Evolutionary conservation across 2,113 vertebrate species (phyloP), one percentile per base, ranked within the genome.

Genomic region (Condylura cristata): DNA sequence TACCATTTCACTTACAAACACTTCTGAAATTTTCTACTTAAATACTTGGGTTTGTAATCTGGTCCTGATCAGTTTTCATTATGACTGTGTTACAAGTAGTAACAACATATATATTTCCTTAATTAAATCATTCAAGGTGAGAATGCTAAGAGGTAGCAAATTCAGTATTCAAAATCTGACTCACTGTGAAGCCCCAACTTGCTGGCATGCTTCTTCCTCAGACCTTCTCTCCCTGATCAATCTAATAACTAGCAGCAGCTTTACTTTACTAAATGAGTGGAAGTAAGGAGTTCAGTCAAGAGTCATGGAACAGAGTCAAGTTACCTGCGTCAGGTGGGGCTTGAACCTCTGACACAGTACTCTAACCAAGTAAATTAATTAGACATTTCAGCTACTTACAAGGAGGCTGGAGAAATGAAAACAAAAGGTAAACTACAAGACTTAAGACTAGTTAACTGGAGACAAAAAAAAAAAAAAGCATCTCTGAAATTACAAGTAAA

Each of bases 331-430:
- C 53, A 46, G 63, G 71, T 85, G 41, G 30, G 41, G 63, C 80
- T 60, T 94, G 76, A 95, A 92, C 58, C 86, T 60, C 86, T 76
- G n/a, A 93, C 30, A 74, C 1, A 66, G 41, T 37, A 85, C 30
- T 53, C 41, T 79, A 89, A 78, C 60, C 88, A 92, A 90, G 46
- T 39, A 71, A 92, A 79, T 90, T 78, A 83, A 81, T 74, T 70
- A 90, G 71, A 63, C 26, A 86, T 70, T 85, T 84, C 92, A 88
- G 51, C 60, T 89, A 90, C 78, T 88, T 88, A 66, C 66, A 79
- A 95, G 34, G 30, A 88, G 24, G 60, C 51, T 79, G 46, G 48
- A 70, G 46, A 71, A 51, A 70, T 17, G 51, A 87, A 34, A n/a
- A 7, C 39, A 74, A 51, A 63, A 30, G 16, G 61, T 58, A 61